phyloP scores from a whole-genome alignment of 2,113 vertebrate genomes.

The Eclectus roratus region DNA sequence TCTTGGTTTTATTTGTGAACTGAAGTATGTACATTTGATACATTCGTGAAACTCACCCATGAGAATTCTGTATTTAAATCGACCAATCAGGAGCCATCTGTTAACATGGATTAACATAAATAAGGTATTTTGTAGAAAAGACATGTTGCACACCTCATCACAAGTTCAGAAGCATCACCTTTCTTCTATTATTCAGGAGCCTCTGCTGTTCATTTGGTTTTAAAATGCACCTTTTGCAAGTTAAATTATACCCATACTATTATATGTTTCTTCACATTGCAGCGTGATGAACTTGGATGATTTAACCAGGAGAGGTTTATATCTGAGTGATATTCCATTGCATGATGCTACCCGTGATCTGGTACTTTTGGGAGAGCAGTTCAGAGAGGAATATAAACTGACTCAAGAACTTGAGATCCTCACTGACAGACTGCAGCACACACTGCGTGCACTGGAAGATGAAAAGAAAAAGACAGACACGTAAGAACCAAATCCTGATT shows the following conservation, averaged over 20 bases:
- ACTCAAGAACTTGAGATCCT: slow-evolving; percentile 97
- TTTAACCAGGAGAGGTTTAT: slow-evolving; percentile 91
- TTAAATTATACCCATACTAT: neutral
- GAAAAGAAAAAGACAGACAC: slow-evolving; percentile 99
- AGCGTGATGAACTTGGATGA: slow-evolving; percentile 99
- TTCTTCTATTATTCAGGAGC: neutral
- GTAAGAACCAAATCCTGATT: slow-evolving; percentile 70
- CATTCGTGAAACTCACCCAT: neutral
- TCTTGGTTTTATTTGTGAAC: neutral
- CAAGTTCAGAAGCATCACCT: neutral
- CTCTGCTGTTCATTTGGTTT: neutral
- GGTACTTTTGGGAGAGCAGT: slow-evolving; percentile 97
- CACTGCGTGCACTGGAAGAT: slow-evolving; percentile 91
- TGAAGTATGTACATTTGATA: neutral
- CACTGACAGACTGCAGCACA: slow-evolving; percentile 96
- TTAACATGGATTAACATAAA: neutral
- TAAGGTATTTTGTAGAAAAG: rapidly evolving
- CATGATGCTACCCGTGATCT: slow-evolving; percentile 96
- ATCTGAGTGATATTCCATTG: slow-evolving; percentile 95
- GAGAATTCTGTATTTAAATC: neutral
- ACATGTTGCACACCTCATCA: neutral
- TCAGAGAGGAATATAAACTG: slow-evolving; percentile 97
- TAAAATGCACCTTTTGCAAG: neutral
- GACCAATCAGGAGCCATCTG: neutral
- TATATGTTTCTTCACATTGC: neutral